A percentile compares a stretch with the other conserved stretches of the same genome.
These are phyloP conservation scores for Drosophila insularis DNA, from an alignment of 1,140 invertebrate species.

Conservation along the genomic window DNA sequence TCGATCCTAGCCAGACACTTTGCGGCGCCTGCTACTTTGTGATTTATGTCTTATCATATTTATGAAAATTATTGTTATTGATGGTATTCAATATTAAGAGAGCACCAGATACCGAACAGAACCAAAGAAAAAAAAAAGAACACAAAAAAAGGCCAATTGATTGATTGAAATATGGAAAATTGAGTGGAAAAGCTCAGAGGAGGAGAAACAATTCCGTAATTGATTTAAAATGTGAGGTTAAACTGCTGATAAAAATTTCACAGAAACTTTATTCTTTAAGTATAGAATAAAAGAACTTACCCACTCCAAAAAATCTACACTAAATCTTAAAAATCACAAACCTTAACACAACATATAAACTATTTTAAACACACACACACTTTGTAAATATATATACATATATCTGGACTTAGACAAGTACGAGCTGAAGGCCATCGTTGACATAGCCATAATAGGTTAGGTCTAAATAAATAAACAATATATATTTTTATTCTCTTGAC, in stretches of 20 bases:
- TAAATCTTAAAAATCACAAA: too few species aligned
- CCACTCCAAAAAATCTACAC: too few species aligned
- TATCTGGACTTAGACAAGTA: too few species aligned
- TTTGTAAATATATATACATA: too few species aligned
- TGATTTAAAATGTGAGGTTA: conserved; percentile 65
- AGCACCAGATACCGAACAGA: conserved; percentile 5
- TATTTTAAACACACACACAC: too few species aligned
- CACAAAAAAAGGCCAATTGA: conserved; percentile 43
- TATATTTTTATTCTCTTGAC: too few species aligned
- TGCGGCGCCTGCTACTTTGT: conserved; percentile 73
- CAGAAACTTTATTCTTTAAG: neutral
- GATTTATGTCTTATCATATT: conserved; percentile 80
- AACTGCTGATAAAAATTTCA: neutral
- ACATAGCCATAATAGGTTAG: too few species aligned
- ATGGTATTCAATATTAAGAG: conserved; percentile 75
- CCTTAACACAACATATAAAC: too few species aligned
- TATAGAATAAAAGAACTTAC: too few species aligned
- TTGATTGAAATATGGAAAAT: conserved; percentile 67
- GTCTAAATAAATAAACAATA: too few species aligned
- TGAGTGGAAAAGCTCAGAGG: neutral
- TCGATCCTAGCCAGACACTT: conserved; percentile 51
- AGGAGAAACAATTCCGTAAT: conserved; percentile 52
- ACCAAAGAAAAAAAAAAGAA: conserved; percentile 12
- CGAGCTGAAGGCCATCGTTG: too few species aligned
- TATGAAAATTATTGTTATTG: conserved; percentile 80